Evolutionary conservation across 2,888 invertebrate species (phyloP).

Genomic region (Drosophila cracens): DNA sequence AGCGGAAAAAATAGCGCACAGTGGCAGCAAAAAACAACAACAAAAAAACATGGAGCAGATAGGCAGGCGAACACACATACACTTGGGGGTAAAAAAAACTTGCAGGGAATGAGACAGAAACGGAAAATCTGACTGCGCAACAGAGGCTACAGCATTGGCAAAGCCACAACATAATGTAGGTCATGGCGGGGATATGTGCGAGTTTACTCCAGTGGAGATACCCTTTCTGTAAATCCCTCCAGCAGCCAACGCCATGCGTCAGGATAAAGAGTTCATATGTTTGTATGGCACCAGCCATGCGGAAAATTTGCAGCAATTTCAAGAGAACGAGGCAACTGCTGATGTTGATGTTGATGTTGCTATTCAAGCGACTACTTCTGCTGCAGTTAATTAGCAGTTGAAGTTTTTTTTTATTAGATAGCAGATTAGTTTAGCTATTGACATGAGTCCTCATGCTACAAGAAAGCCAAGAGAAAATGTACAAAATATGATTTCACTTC

Average conservation of each 20-base stretch:
- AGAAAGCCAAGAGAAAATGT: constrained; percentile 21
- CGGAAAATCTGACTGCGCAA: constrained; percentile 26
- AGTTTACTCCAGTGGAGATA: constrained; percentile 44
- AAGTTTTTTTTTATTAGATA: constrained; percentile 47
- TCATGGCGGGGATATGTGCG: constrained; percentile 59
- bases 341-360: constrained; percentile 34
- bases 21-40: constrained; percentile 37
- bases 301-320: constrained; percentile 62
- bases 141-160: constrained; percentile 9
- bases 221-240: constrained; percentile 9
- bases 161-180: constrained; percentile 69
- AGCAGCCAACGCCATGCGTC: constrained; percentile 16
- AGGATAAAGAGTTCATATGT: constrained; percentile 42
- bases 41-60: constrained; percentile 39
- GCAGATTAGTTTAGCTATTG: constrained; percentile 40
- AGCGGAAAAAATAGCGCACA: constrained; percentile 63
- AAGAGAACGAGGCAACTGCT: constrained; percentile 36
- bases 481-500: not conserved
- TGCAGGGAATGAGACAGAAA: constrained; percentile 22
- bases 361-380: constrained; percentile 14
- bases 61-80: constrained; percentile 34
- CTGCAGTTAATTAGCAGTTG: constrained; percentile 56
- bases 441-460: not conserved
- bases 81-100: constrained; percentile 19
- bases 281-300: constrained; percentile 48